Evolutionary conservation across 2,797 vertebrate genomes (phyloP).

Genomic region (Acanthurus leucopareius): DNA sequence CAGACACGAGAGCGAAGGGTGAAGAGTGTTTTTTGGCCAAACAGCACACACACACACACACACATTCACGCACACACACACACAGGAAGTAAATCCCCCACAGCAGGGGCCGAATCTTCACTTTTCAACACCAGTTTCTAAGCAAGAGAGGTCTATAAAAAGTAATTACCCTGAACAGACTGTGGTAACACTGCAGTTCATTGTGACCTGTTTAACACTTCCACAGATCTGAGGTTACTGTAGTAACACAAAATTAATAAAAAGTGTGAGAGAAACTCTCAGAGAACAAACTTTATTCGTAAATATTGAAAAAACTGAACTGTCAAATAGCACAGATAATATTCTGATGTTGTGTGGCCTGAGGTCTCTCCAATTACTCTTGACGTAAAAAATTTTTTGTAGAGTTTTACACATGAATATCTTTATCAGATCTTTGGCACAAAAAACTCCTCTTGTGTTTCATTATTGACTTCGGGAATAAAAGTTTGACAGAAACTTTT

Average conservation of each 20-base stretch:
- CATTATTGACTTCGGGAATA: too few species aligned
- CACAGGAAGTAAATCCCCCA: slow-evolving; percentile 38
- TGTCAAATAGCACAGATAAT: not conserved
- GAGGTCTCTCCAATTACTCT: not conserved
- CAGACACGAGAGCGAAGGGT: slow-evolving; percentile 17
- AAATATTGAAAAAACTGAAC: not conserved
- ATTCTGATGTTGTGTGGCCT: not conserved
- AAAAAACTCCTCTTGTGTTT: too few species aligned
- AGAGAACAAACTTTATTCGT: not conserved
- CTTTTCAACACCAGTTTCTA: slow-evolving; percentile 68
- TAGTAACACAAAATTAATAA: not conserved
- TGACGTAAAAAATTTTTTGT: not conserved
- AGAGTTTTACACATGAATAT: too few species aligned
- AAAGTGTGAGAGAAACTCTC: not conserved
- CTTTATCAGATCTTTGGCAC: too few species aligned
- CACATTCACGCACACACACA: slow-evolving; percentile 6
- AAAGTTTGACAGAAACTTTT: too few species aligned
- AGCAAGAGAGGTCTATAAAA: slow-evolving; percentile 78
- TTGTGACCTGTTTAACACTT: slow-evolving; percentile 60
- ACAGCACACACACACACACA: slow-evolving; percentile 14
- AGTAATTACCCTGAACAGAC: slow-evolving; percentile 75
- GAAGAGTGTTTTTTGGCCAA: slow-evolving; percentile 18
- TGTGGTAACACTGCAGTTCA: slow-evolving; percentile 66
- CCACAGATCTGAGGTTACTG: slow-evolving; percentile 40
- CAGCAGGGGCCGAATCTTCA: slow-evolving; percentile 64